Base-by-base conservation (phyloP, 2,888 invertebrate species). In the Microplitis deprimator region DNA sequence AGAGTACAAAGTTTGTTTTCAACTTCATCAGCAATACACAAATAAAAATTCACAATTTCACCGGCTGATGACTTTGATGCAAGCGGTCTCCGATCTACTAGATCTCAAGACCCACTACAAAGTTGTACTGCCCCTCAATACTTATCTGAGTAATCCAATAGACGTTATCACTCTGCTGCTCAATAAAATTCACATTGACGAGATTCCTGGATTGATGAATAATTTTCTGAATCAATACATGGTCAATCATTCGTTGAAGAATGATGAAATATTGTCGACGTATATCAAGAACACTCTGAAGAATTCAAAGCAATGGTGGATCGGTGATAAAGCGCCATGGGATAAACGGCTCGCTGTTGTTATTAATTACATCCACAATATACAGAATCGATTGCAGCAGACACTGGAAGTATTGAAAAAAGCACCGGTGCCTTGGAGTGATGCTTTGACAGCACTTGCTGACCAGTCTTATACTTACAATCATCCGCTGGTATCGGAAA, bases 341-440 rank as follows among this genome's bases (percentile, higher is more conserved):
- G 90, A 90, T 72, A 82, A 82, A 79, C 84, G 84, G 68, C 80
- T 89, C 38, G 79, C 84, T 41, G 77, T 82, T 6, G 79, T 89
- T 64, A 83, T 90, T 20, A 74, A 80, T n/a, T 85, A 86, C 67
- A 87, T 90, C 60, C 83, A 84, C 7, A 83, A 87, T 77, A 77
- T 86, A 76, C 84, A 90, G 88, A 85, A 84, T 78, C 87, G 86
- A 73, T 78, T 90, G 50, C 84, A 87, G 75, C 86, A 85, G 77
- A 87, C 86, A 29, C 79, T 90, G 50, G 84, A 85, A 13, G 84
- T 88, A 13, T 79, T 90, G 62, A 88, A 85, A 79, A 86, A 85
- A 79, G 89, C 89, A 16, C 87, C 88, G 13, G 89, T 90, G 4
- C 91, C 91, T 1, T 90, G 91, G 90, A 90, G 88, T 80, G 67